These are phyloP conservation scores for Trachemys scripta DNA, from an alignment of 2,113 vertebrate genomes.

Conservation along the genomic window DNA sequence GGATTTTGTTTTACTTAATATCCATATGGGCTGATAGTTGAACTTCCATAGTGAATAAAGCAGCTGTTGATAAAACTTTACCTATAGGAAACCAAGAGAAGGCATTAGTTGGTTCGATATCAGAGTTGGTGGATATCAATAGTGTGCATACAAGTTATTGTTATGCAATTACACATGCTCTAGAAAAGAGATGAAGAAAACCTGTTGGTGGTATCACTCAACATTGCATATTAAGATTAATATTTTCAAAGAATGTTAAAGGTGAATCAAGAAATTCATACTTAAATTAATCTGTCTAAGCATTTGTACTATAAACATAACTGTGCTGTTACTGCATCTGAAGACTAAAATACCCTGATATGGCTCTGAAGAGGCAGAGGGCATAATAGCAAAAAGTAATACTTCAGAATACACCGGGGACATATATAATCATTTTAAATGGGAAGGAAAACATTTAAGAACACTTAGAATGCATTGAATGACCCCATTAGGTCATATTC, in stretches of 20 bases:
- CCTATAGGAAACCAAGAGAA: fast-evolving
- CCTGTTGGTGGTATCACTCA: neutral
- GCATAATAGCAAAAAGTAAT: neutral
- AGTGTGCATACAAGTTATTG: neutral
- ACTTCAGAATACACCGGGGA: neutral
- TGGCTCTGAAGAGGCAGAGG: neutral
- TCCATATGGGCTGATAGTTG: slow-evolving; percentile 1
- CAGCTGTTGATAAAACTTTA: neutral
- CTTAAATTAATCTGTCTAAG: too few species aligned
- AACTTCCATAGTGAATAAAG: neutral
- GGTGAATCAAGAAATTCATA: too few species aligned
- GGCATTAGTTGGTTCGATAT: neutral
- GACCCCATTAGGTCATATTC: neutral
- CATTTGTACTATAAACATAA: neutral
- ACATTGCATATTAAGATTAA: neutral
- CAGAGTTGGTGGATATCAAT: neutral
- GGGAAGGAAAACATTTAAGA: neutral
- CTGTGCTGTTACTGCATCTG: neutral
- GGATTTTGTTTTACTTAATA: slow-evolving; percentile 59
- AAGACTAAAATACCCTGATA: neutral
- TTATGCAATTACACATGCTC: neutral
- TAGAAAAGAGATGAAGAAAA: neutral
- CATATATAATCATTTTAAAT: too few species aligned
- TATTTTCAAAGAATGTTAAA: too few species aligned
- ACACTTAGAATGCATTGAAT: neutral